These are phyloP conservation scores for Esox masquinongy DNA, from an alignment of 2,797 vertebrate species.

Conservation along the genomic window DNA sequence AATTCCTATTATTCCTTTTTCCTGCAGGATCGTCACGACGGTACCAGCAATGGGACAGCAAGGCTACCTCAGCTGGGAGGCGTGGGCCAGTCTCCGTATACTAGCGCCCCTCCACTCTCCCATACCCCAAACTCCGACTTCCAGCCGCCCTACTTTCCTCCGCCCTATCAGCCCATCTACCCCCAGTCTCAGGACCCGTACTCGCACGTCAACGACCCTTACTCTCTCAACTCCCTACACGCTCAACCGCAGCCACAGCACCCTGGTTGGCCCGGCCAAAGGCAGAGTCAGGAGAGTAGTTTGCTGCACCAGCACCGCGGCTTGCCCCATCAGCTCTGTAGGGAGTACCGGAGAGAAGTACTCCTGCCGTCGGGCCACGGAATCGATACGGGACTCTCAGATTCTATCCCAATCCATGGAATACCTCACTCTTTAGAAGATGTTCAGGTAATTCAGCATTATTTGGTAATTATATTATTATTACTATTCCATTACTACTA, in stretches of 20 bases:
- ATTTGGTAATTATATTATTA: conserved; percentile 8
- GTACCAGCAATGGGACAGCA: conserved; percentile 94
- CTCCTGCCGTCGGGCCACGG: conserved; percentile 93
- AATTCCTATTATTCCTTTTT: conserved; percentile 7
- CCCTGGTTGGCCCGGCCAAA: conserved; percentile 95
- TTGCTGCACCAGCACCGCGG: conserved; percentile 94
- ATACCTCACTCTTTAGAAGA: conserved; percentile 98
- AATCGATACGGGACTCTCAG: conserved; percentile 90
- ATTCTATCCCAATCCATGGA: conserved; percentile 92
- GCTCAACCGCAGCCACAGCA: conserved; percentile 94
- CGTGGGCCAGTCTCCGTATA: conserved; percentile 96
- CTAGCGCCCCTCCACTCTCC: conserved; percentile 93
- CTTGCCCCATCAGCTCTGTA: conserved; percentile 93
- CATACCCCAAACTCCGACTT: conserved; percentile 96
- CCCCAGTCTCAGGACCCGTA: conserved; percentile 98
- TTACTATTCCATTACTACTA: conserved; percentile 12
- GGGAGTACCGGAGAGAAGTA: conserved; percentile 97
- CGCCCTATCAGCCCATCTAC: conserved; percentile 97
- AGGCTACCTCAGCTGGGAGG: conserved; percentile 95
- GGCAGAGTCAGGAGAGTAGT: conserved; percentile 92
- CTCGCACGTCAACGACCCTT: conserved; percentile 97
- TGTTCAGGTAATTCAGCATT: conserved; percentile 84
- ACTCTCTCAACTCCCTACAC: conserved; percentile 95
- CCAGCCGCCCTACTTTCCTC: conserved; percentile 94
- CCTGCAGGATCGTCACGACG: conserved; percentile 91